Evolutionary conservation across 2,888 invertebrate species (phyloP).

Genomic region (Euspilapteryx auroguttella): DNA sequence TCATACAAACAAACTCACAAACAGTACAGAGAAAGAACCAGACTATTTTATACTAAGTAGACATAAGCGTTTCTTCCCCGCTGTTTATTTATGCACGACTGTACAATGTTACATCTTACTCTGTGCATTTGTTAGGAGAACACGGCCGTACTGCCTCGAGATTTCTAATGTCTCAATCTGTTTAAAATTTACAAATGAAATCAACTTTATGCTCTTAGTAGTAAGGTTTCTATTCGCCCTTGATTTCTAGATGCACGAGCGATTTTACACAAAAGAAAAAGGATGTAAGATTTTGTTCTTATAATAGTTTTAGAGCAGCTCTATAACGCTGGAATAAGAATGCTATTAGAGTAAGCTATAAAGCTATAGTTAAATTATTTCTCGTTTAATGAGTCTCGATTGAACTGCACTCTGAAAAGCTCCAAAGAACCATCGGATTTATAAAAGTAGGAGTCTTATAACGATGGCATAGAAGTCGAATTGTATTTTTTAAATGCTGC

Average conservation of each 20-base stretch:
- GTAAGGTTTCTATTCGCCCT: slow-evolving; percentile 13
- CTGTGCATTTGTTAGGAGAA: slow-evolving; percentile 58
- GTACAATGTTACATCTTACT: slow-evolving; percentile 54
- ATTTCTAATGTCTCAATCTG: slow-evolving; percentile 60
- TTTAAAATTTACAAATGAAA: slow-evolving; percentile 15
- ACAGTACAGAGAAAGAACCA: too few species aligned
- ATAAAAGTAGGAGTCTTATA: too few species aligned
- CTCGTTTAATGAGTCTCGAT: slow-evolving; percentile 57
- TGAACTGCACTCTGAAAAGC: slow-evolving; percentile 10
- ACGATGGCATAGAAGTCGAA: too few species aligned
- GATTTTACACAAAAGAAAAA: slow-evolving; percentile 15
- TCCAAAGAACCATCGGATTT: background rate
- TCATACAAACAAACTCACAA: too few species aligned
- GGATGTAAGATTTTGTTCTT: slow-evolving; percentile 15
- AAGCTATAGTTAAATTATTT: slow-evolving; percentile 47
- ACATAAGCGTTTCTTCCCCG: slow-evolving; percentile 24
- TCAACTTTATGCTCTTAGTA: slow-evolving; percentile 11
- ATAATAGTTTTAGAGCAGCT: too few species aligned
- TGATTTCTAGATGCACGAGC: slow-evolving; percentile 24
- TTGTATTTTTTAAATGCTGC: too few species aligned
- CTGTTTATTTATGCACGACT: slow-evolving; percentile 48
- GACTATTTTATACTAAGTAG: too few species aligned
- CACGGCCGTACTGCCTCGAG: slow-evolving; percentile 53
- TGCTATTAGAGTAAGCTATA: slow-evolving; percentile 17
- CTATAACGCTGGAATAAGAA: slow-evolving; percentile 12